Evolutionary conservation across 2,113 vertebrate species (phyloP), one percentile per base, ranked within the genome.

Genomic region (Gymnobelideus leadbeateri): DNA sequence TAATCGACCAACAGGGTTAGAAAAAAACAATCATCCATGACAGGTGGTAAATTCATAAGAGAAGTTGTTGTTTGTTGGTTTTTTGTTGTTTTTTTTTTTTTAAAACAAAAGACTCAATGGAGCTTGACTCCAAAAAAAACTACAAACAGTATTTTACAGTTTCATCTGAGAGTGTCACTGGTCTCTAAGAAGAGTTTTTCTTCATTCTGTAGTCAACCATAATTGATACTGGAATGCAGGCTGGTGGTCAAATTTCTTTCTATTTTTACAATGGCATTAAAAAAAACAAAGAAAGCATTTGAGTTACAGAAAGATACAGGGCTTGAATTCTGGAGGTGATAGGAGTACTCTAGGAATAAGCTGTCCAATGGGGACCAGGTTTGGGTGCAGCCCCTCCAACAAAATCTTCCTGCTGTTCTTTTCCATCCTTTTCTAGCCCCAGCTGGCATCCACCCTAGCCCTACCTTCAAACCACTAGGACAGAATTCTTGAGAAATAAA

Each of bases 351-450:
- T 23, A 6, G n/a, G 19, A n/a, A 19, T 21, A 43, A n/a, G 19
- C 68, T 23, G 19, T 84, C 68, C 68, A 84, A 43, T 43, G 68
- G n/a, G n/a, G 19, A 43, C 19, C 43, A 84, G n/a, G n/a, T 6
- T 43, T 0, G n/a, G 21, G 2, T 21, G 0, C 49, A 0, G 26
- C 47, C 55, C 28, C 2, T 23, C 0, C 0, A 25, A 0, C 25
- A n/a, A n/a, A 21, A 7, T 52, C 21, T 0, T 37, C 2, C 8
- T 11, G 61, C 1, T 21, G 50, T 28, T 51, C 92, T 25, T n/a
- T 21, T 14, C 25, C 46, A 92, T 25, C 25, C 54, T 57, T 92
- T 31, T 37, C 28, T 26, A 84, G 68, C 2, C 6, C 68, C 68
- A 84, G n/a, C n/a, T 84, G 68, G n/a, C n/a, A 84, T 43, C n/a